These are phyloP conservation scores for Drosophila macrospina DNA, from an alignment of 2,888 invertebrate species.

Conservation along the genomic window DNA sequence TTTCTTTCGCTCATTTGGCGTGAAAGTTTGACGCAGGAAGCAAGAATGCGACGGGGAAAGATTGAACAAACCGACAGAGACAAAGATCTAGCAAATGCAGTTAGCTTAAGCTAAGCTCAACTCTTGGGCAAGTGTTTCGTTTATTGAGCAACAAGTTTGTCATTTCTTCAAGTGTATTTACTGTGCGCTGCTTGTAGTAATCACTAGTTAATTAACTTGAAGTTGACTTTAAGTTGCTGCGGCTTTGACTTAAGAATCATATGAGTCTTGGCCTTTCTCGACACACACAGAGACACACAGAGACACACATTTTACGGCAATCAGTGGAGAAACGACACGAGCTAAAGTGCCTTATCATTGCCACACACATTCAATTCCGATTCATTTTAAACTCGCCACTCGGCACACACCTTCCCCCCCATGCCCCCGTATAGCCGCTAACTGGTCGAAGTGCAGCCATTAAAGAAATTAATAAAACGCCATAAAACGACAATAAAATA, in stretches of 20 bases:
- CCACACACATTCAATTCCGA: constrained; percentile 47
- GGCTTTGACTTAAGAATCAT: constrained; percentile 23
- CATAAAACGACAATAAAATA: constrained; percentile 72
- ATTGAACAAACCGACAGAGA: background rate
- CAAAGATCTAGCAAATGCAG: background rate
- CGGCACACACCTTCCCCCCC: constrained; percentile 6
- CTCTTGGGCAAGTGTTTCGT: background rate
- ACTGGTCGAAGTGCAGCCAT: constrained; percentile 34
- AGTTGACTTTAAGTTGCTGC: constrained; percentile 26
- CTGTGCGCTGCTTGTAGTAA: constrained; percentile 7
- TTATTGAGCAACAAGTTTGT: constrained; percentile 5
- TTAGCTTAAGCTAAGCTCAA: too few relatives aligned
- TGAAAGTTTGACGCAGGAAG: constrained; percentile 46
- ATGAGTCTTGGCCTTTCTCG: background rate
- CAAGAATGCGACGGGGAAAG: background rate
- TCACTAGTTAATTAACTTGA: constrained; percentile 20
- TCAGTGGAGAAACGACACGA: constrained; percentile 39
- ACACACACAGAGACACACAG: background rate
- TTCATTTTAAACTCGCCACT: constrained; percentile 47
- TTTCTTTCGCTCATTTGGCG: constrained; percentile 31
- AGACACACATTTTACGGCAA: constrained; percentile 14
- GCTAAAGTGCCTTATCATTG: constrained; percentile 58
- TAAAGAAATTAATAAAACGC: constrained; percentile 76
- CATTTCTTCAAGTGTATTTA: constrained; percentile 13
- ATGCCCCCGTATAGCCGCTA: constrained; percentile 5